A percentile compares a stretch with the other conserved stretches of the same genome.
Conservation (phyloP, 1,140 invertebrate genomes). For the Trichonephila clavata region DNA sequence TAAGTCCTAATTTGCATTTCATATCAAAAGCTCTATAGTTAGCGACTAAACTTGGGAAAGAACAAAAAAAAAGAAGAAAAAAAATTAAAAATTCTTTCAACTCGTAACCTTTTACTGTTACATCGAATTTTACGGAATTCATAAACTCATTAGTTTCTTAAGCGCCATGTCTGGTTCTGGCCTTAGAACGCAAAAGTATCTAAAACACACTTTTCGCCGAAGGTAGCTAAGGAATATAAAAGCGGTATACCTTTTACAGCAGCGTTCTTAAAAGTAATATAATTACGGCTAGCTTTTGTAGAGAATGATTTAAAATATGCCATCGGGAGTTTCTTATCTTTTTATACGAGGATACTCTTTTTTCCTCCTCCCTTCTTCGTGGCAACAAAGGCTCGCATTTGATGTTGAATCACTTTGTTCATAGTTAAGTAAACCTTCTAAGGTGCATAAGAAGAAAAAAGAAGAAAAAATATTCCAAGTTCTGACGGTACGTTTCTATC, state of each 20-base stretch:
- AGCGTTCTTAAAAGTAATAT: conserved; percentile 56
- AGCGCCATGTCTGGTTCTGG: conserved; percentile 16
- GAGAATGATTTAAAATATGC: conserved; percentile 69
- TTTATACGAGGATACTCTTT: background rate
- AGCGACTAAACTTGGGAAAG: background rate
- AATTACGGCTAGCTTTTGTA: conserved; percentile 58
- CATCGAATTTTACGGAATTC: conserved; percentile 60
- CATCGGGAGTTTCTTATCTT: conserved; percentile 63
- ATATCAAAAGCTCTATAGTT: conserved; percentile 44
- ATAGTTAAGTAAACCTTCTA: background rate
- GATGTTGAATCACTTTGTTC: conserved; percentile 22
- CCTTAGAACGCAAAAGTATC: conserved; percentile 47
- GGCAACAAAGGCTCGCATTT: conserved; percentile 5
- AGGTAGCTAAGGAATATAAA: background rate
- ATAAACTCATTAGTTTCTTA: conserved; percentile 64
- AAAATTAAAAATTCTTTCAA: background rate
- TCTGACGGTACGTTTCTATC: background rate
- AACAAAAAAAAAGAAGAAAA: background rate
- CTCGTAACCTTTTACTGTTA: conserved; percentile 48
- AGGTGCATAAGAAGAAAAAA: background rate
- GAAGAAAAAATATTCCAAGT: background rate
- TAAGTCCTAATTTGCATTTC: conserved; percentile 57
- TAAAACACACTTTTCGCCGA: background rate
- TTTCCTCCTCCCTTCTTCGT: background rate
- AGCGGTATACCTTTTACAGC: conserved; percentile 34